These are phyloP conservation scores for Sturnira hondurensis DNA, from an alignment of 2,113 vertebrate genomes.

Conservation along the genomic window DNA sequence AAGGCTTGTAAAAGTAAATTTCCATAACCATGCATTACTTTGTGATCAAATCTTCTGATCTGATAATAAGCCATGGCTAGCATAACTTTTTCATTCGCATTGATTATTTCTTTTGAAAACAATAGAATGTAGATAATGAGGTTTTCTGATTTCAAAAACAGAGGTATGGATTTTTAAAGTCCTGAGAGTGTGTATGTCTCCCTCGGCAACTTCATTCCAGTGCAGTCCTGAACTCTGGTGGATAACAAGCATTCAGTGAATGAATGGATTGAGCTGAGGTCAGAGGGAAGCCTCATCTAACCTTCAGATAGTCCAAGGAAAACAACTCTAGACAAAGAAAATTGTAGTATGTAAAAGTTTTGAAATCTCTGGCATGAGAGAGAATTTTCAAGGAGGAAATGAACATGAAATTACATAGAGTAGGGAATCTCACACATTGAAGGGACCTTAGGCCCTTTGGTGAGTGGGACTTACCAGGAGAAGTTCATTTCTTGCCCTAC, in stretches of 20 bases:
- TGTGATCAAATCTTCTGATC: slow-evolving; percentile 37
- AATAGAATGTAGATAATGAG: not conserved
- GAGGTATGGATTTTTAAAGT: not conserved
- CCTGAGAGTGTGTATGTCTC: not conserved
- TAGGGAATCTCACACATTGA: not conserved
- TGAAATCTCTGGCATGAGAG: not conserved
- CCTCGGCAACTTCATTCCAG: not conserved
- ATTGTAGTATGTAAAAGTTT: not conserved
- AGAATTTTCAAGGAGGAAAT: not conserved
- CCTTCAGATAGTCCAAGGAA: not conserved
- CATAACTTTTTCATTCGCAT: not conserved
- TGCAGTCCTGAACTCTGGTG: not conserved
- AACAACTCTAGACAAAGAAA: not conserved
- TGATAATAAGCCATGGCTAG: not conserved
- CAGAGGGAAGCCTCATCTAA: not conserved
- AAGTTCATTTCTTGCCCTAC: not conserved
- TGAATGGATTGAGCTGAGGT: not conserved
- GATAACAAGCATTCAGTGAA: not conserved
- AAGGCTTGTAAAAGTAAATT: slow-evolving; percentile 47
- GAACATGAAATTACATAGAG: not conserved
- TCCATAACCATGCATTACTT: slow-evolving; percentile 23
- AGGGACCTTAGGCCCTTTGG: not conserved
- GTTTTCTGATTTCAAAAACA: not conserved
- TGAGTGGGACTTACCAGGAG: not conserved
- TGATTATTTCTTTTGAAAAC: slow-evolving; percentile 22